Base-by-base conservation (phyloP, 2,797 vertebrate species). In the Neosalanx taihuensis region DNA sequence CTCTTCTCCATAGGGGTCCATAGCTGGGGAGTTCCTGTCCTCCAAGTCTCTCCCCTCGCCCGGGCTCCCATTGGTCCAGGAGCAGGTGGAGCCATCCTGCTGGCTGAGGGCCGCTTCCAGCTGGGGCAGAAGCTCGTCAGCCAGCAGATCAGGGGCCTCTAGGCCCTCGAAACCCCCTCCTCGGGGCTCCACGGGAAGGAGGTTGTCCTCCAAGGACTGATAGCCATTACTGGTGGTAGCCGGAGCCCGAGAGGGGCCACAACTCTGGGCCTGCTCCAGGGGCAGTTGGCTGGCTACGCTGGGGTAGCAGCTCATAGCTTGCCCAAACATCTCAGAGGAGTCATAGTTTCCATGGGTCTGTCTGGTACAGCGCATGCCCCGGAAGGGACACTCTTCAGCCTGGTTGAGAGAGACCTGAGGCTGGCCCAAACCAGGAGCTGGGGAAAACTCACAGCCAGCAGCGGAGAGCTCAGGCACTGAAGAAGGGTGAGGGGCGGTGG, bases 31-130 rank as follows among this genome's bases (percentile, higher is more conserved):
- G 66, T 66, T 58, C 41, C 56, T 74, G 58, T 77, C 63, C n/a
- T 71, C 62, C 1, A 35, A 26, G 31, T 64, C 41, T 76, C 82
- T 79, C 62, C 84, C 79, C 64, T 73, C 82, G 53, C 81, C 84
- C 31, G 87, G 83, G n/a, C 64, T 84, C 51, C 84, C 76, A 60
- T 83, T 83, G 18, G 74, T 63, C 93, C 93, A 94, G 61, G 90
- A 89, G 71, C 86, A 84, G 80, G 70, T 87, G 64, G 89, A 87
- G 61, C 90, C 91, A 18, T 92, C 92, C 49, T 95, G 93, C 31
- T 96, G 96, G 82, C 92, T 95, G 83, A 97, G 94, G 0, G 93
- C 84, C 72, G 95, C 95, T 76, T 96, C 96, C 2, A 99, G 94
- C 74, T 97, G 95, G 4, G 96, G 95, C 77, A 99, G 89, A 4